Evolutionary conservation across 2,888 invertebrate species (phyloP).

Genomic region (Tyria jacobaeae): DNA sequence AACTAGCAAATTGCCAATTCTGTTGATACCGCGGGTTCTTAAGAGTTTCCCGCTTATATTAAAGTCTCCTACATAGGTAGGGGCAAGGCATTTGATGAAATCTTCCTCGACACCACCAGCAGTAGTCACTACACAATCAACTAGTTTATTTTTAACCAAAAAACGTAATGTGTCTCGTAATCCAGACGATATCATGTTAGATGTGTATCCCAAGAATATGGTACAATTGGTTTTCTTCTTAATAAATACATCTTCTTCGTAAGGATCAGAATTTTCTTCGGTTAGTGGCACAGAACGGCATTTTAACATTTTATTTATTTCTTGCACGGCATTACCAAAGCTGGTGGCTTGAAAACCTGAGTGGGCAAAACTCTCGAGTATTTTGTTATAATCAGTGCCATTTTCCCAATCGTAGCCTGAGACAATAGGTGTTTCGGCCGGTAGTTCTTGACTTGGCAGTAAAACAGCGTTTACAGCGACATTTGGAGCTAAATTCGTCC

Average conservation of each 20-base stretch:
- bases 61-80: slow-evolving; percentile 97
- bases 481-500: slow-evolving; percentile 71
- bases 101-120: slow-evolving; percentile 99
- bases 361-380: slow-evolving; percentile 92
- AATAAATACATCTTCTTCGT: slow-evolving; percentile 93
- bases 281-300: slow-evolving; percentile 90
- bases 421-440: slow-evolving; percentile 89
- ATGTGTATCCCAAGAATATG: slow-evolving; percentile 98
- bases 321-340: slow-evolving; percentile 95
- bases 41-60: slow-evolving; percentile 92
- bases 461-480: slow-evolving; percentile 91
- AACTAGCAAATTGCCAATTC: slow-evolving; percentile 95
- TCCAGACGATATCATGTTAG: slow-evolving; percentile 98
- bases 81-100: slow-evolving; percentile 98
- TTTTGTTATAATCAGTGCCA: slow-evolving; percentile 93
- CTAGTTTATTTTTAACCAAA: slow-evolving; percentile 87
- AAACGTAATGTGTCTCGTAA: slow-evolving; percentile 96
- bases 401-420: slow-evolving; percentile 97
- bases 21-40: slow-evolving; percentile 94
- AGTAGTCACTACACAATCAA: slow-evolving; percentile 98
- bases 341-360: slow-evolving; percentile 99
- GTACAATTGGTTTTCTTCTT: slow-evolving; percentile 94
- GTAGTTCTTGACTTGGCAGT: slow-evolving; percentile 89
- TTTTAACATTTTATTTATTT: slow-evolving; percentile 96
- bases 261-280: slow-evolving; percentile 88